A percentile compares a stretch with the other conserved stretches of the same genome.
Evolutionary conservation across 2,888 invertebrate genomes (phyloP).

Genomic region (Portevinia maculata): DNA sequence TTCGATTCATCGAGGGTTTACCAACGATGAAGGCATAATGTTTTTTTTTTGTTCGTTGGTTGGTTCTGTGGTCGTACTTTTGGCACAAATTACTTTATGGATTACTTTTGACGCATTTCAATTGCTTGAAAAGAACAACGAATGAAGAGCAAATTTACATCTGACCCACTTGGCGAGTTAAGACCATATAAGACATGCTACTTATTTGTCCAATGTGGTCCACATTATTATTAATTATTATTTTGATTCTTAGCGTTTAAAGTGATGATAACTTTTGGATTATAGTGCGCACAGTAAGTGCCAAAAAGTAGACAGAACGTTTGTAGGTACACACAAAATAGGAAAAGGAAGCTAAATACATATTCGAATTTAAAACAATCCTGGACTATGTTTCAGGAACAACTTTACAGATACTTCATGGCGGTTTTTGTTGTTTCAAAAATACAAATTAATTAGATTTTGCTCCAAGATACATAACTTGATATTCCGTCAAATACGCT

Average conservation of each 20-base stretch:
- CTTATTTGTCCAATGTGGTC: conserved; percentile 5
- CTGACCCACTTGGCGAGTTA: conserved; percentile 42
- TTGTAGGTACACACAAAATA: too few species aligned
- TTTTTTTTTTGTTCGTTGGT: background rate
- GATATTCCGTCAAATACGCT: too few species aligned
- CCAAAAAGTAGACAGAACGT: too few species aligned
- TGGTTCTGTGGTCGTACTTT: conserved; percentile 32
- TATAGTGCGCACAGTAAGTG: too few species aligned
- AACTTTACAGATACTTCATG: too few species aligned
- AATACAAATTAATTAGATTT: too few species aligned
- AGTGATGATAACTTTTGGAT: conserved; percentile 18
- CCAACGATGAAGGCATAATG: background rate
- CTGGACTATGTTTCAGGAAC: too few species aligned
- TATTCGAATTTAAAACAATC: too few species aligned
- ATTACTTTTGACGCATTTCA: conserved; percentile 51
- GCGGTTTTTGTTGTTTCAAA: too few species aligned
- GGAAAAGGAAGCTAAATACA: too few species aligned
- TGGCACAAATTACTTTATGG: conserved; percentile 46
- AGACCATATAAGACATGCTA: background rate
- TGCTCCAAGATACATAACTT: too few species aligned
- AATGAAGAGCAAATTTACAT: conserved; percentile 34
- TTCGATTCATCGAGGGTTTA: conserved; percentile 49
- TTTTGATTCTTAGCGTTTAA: conserved; percentile 35
- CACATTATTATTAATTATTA: conserved; percentile 28
- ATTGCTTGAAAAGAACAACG: background rate